Conservation (phyloP, 1,140 invertebrate genomes). For the Streblospio benedicti region DNA sequence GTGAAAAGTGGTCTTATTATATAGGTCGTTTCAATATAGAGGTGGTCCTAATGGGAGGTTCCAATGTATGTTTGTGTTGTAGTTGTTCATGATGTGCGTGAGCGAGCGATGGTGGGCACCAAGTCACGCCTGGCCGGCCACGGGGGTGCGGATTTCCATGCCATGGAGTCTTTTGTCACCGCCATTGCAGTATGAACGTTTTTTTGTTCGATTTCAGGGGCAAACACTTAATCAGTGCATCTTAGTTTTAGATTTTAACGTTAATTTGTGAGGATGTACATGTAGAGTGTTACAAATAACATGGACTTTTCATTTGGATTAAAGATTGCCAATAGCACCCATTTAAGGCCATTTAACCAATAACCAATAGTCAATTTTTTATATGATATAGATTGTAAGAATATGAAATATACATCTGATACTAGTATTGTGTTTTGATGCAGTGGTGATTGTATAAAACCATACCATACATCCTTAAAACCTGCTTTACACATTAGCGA, state of each 20-base stretch:
- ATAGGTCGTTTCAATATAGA: too few relatives aligned
- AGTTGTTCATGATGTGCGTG: neutral
- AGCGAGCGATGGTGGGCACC: neutral
- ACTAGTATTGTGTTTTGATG: too few relatives aligned
- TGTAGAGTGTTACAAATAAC: neutral
- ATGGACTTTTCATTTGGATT: neutral
- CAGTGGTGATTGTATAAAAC: too few relatives aligned
- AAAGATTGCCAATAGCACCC: neutral
- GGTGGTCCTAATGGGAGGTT: too few relatives aligned
- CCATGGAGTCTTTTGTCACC: constrained; percentile 43
- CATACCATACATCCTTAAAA: too few relatives aligned
- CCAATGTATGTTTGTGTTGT: neutral
- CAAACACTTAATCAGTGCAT: neutral
- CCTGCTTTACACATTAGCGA: too few relatives aligned
- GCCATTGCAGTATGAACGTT: constrained; percentile 28
- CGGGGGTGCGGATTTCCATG: constrained; percentile 42
- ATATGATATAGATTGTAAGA: too few relatives aligned
- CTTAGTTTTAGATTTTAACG: neutral
- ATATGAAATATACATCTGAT: too few relatives aligned
- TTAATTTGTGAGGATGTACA: neutral
- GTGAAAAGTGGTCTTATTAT: too few relatives aligned
- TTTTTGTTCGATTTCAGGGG: neutral
- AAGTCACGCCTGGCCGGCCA: constrained; percentile 35
- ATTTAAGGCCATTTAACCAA: neutral
- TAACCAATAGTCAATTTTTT: neutral